Evolutionary conservation across 2,113 vertebrate species (phyloP).

Genomic region (Casuarius casuarius): DNA sequence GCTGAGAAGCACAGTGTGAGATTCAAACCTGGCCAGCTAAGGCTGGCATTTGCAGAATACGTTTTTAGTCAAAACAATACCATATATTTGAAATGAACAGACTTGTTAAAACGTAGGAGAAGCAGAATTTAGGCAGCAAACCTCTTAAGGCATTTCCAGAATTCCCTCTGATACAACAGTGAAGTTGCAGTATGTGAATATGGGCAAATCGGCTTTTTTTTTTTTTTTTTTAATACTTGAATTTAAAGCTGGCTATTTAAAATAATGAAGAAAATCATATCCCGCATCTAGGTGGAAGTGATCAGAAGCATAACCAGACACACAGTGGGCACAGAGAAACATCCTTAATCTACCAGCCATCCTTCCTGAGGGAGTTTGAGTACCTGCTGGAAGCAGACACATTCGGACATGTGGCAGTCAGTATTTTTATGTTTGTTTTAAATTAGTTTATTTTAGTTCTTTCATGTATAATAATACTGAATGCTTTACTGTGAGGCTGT

Average conservation of each 20-base stretch:
- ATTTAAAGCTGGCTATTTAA: neutral
- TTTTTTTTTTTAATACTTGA: too few species aligned
- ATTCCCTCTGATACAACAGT: neutral
- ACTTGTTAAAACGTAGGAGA: neutral
- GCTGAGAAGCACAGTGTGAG: neutral
- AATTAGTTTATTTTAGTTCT: neutral
- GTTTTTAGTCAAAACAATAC: neutral
- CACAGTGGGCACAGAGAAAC: neutral
- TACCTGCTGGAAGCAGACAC: neutral
- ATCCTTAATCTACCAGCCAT: neutral
- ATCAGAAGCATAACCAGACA: neutral
- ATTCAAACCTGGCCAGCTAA: neutral
- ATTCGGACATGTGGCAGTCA: neutral
- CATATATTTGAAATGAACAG: neutral
- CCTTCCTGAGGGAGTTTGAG: neutral
- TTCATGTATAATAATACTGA: neutral
- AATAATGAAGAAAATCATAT: neutral
- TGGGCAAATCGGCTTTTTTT: neutral
- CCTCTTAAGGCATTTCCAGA: neutral
- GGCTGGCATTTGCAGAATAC: neutral
- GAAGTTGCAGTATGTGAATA: neutral
- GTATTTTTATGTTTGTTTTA: neutral
- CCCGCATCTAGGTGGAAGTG: neutral
- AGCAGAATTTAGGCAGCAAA: neutral
- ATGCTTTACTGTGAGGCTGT: neutral